Evolutionary conservation across 2,113 vertebrate genomes (phyloP).

Genomic region (Cepphus grylle): DNA sequence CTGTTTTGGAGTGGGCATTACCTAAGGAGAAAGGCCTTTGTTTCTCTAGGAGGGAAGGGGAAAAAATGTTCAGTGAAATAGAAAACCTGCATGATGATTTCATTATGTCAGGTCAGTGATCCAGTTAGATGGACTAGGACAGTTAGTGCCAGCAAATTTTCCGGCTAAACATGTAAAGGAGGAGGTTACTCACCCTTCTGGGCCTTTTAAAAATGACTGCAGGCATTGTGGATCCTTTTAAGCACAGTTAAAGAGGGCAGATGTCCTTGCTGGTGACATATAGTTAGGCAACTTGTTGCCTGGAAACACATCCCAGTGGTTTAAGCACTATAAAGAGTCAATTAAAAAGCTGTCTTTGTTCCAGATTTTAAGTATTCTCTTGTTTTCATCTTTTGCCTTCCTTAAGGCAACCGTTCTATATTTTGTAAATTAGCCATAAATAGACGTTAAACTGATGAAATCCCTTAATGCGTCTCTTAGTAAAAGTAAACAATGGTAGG

Average conservation of each 20-base stretch:
- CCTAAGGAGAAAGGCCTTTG: not conserved
- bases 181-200: not conserved
- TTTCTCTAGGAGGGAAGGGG: not conserved
- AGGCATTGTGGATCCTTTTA: not conserved
- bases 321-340: not conserved
- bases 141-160: conserved; percentile 9
- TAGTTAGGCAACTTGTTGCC: conserved; percentile 41
- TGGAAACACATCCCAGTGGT: conserved; percentile 22
- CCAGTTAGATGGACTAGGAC: not conserved
- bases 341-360: conserved; percentile 16
- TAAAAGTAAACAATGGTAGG: not conserved
- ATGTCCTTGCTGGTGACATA: conserved; percentile 30
- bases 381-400: not conserved
- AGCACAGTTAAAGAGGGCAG: not conserved
- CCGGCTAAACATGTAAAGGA: not conserved
- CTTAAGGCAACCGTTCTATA: not conserved
- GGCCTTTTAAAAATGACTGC: not conserved
- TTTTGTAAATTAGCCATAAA: not conserved
- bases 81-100: conserved; percentile 26
- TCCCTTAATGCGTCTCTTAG: not conserved
- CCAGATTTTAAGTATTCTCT: not conserved
- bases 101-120: conserved; percentile 15
- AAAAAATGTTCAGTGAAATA: conserved; percentile 1
- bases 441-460: not conserved
- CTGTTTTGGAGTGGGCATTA: not conserved